Evolutionary conservation across 2,113 vertebrate species (phyloP).

Genomic region (Tragulus kanchil): DNA sequence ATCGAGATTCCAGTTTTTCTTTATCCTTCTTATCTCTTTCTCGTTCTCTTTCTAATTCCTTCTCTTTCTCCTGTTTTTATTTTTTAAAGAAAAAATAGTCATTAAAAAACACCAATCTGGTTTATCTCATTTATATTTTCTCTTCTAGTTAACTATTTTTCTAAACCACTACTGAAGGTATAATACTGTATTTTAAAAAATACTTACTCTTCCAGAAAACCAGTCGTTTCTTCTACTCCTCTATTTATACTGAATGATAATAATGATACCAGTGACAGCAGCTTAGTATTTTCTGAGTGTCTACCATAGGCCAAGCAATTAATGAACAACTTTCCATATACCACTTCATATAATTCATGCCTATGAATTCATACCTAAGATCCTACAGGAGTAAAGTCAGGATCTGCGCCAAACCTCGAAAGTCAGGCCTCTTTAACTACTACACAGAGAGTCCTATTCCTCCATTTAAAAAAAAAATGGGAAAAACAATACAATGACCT

Average conservation of each 20-base stretch:
- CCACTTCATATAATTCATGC: background rate
- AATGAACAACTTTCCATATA: background rate
- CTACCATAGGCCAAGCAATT: background rate
- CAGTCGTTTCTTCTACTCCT: conserved; percentile 36
- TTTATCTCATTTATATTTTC: conserved; percentile 25
- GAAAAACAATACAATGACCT: background rate
- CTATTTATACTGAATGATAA: background rate
- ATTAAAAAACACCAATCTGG: conserved; percentile 8
- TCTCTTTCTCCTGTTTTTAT: conserved; percentile 94
- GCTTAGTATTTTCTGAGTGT: background rate
- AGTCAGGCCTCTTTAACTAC: background rate
- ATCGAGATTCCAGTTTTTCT: conserved; percentile 94
- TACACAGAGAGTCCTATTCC: background rate
- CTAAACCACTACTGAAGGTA: background rate
- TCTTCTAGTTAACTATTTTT: conserved; percentile 31
- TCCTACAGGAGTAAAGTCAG: background rate
- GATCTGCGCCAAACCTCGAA: background rate
- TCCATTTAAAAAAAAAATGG: background rate
- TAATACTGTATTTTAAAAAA: background rate
- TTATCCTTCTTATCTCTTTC: conserved; percentile 96
- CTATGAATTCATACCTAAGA: background rate
- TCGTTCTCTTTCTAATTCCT: conserved; percentile 95
- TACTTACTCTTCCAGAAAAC: background rate
- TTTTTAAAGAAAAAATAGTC: conserved; percentile 33
- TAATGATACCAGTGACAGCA: background rate